These are phyloP conservation scores for Henicopernis longicauda DNA, from an alignment of 2,113 vertebrate genomes.

Conservation along the genomic window DNA sequence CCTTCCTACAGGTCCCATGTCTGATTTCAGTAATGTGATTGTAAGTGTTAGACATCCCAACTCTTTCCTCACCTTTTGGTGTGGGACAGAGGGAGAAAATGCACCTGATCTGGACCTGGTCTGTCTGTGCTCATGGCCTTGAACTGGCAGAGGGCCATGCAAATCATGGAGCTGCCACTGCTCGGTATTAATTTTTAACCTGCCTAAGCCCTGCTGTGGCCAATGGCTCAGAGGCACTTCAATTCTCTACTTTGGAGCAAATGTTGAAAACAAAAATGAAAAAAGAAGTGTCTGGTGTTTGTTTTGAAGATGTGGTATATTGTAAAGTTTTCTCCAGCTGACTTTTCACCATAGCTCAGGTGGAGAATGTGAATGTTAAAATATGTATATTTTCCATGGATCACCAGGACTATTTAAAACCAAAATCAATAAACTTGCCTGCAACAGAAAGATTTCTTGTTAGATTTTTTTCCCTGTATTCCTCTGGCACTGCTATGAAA, in stretches of 20 bases:
- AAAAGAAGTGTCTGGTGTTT: background rate
- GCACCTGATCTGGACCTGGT: rapidly evolving
- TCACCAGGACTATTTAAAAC: background rate
- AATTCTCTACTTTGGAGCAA: background rate
- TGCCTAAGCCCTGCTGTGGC: background rate
- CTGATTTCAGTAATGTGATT: background rate
- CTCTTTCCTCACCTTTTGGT: background rate
- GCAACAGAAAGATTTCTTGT: background rate
- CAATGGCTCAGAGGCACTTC: background rate
- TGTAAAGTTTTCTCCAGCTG: background rate
- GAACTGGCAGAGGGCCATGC: background rate
- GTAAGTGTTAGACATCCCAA: background rate
- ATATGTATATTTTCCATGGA: conserved; percentile 2
- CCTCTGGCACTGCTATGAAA: background rate
- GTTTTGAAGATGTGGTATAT: background rate
- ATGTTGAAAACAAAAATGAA: background rate
- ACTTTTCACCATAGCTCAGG: background rate
- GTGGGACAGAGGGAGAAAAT: background rate
- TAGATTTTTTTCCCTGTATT: background rate
- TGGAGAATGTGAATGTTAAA: background rate
- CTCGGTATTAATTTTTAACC: background rate
- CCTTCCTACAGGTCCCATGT: background rate
- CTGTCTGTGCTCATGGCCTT: background rate
- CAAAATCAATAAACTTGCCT: background rate
- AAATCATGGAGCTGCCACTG: background rate